These are phyloP conservation scores for Bactericera cockerelli DNA, from an alignment of 1,140 invertebrate genomes.

Conservation along the genomic window DNA sequence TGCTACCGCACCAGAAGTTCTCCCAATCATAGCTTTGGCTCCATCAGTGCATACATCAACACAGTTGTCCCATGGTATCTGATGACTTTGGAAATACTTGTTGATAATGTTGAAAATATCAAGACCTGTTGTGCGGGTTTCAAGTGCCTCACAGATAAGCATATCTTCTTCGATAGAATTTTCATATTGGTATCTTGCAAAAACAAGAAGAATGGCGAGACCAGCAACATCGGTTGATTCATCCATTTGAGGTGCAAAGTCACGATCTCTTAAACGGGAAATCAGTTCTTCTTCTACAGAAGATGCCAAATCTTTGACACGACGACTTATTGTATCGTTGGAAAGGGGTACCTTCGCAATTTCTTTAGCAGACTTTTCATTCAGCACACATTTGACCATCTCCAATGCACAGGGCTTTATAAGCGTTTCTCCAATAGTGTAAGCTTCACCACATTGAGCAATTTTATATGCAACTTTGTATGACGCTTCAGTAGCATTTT, in stretches of 20 bases:
- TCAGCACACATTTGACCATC: background rate
- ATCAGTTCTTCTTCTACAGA: conserved; percentile 16
- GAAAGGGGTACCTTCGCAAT: conserved; percentile 15
- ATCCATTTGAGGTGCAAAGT: conserved; percentile 17
- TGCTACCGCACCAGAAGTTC: conserved; percentile 1
- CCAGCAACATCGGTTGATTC: conserved; percentile 16
- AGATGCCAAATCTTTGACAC: conserved; percentile 9
- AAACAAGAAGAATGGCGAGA: conserved; percentile 13
- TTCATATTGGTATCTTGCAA: conserved; percentile 11
- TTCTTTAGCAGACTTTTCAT: conserved; percentile 10
- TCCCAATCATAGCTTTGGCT: conserved; percentile 12
- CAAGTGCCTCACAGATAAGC: background rate
- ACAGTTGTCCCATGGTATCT: conserved; percentile 11
- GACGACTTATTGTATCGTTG: conserved; percentile 14
- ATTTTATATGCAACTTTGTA: conserved; percentile 8
- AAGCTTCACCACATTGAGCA: conserved; percentile 7
- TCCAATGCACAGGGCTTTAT: conserved; percentile 9
- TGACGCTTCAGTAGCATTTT: too few relatives aligned
- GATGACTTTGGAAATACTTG: background rate
- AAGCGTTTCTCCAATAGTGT: conserved; percentile 9
- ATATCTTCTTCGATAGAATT: conserved; percentile 10
- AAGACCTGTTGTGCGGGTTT: conserved; percentile 7
- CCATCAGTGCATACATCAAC: conserved; percentile 13
- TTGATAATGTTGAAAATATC: conserved; percentile 7
- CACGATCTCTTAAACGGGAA: conserved; percentile 16